phyloP scores from a whole-genome alignment of 2,888 invertebrate genomes.

The Ernsta delagoae region DNA sequence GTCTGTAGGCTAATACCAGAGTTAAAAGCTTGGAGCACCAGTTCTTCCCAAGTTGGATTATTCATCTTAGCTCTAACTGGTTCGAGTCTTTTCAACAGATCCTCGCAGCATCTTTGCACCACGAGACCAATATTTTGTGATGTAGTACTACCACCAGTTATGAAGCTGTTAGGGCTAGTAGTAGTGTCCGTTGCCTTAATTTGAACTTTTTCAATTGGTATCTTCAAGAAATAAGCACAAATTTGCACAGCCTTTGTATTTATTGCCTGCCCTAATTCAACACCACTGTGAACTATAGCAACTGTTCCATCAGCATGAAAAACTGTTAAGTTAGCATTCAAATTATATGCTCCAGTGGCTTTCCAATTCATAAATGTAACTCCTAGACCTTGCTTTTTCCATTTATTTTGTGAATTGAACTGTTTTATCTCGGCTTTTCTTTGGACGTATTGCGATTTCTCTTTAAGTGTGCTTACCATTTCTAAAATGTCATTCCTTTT shows the following conservation, averaged over 20 bases:
- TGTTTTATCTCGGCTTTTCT: constrained; percentile 73
- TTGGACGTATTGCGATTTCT: constrained; percentile 76
- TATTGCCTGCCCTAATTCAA: constrained; percentile 92
- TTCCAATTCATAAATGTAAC: constrained; percentile 86
- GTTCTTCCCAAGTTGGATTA: constrained; percentile 80
- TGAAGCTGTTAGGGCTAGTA: constrained; percentile 85
- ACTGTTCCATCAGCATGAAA: constrained; percentile 89
- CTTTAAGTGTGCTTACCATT: constrained; percentile 80
- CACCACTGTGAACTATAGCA: constrained; percentile 87
- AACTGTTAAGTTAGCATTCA: constrained; percentile 83
- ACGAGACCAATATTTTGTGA: constrained; percentile 56
- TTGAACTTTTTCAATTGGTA: constrained; percentile 86
- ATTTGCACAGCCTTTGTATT: constrained; percentile 93
- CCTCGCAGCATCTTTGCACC: constrained; percentile 49
- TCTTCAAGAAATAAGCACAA: constrained; percentile 88
- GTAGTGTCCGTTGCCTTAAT: constrained; percentile 87
- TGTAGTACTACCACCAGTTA: constrained; percentile 87
- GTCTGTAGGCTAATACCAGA: constrained; percentile 82
- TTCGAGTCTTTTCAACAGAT: constrained; percentile 50
- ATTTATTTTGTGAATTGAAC: constrained; percentile 87
- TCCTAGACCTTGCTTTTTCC: constrained; percentile 88
- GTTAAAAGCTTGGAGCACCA: constrained; percentile 77
- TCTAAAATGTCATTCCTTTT: constrained; percentile 56
- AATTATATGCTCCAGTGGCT: constrained; percentile 53
- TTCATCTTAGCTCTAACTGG: constrained; percentile 75